phyloP scores from a whole-genome alignment of 30 jellyfish, hydroid and myxozoan genomes.

The Pseudorhiza aurosa region DNA sequence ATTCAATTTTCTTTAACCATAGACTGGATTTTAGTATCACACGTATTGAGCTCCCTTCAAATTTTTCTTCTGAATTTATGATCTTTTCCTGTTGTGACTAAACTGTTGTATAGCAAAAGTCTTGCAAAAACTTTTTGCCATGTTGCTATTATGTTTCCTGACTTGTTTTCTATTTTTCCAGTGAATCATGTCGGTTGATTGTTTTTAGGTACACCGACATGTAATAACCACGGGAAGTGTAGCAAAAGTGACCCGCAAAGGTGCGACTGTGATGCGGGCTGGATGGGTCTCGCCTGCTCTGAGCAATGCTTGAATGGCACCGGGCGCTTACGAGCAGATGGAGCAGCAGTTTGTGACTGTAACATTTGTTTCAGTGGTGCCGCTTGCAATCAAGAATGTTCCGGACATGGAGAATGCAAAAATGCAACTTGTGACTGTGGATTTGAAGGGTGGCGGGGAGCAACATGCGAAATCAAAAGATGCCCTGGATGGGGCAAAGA shows the following conservation, averaged over 20 bases:
- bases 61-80: too few relatives aligned
- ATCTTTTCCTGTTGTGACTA: too few relatives aligned
- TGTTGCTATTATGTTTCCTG: too few relatives aligned
- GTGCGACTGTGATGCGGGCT: slow-evolving; percentile 61
- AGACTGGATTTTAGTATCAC: too few relatives aligned
- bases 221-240: slow-evolving; percentile 64
- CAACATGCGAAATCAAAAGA: slow-evolving; percentile 42
- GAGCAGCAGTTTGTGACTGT: slow-evolving; percentile 69
- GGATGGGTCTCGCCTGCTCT: slow-evolving; percentile 76
- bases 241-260: slow-evolving; percentile 51
- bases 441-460: slow-evolving; percentile 72
- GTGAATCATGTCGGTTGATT: too few relatives aligned
- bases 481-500: slow-evolving; percentile 79
- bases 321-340: slow-evolving; percentile 50
- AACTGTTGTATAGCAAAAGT: too few relatives aligned
- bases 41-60: too few relatives aligned
- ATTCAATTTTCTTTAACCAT: too few relatives aligned
- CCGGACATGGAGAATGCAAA: slow-evolving; percentile 40
- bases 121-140: too few relatives aligned
- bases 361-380: slow-evolving; percentile 48
- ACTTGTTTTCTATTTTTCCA: too few relatives aligned
- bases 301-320: slow-evolving; percentile 57
- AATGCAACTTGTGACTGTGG: slow-evolving; percentile 72
- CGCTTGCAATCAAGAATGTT: slow-evolving; percentile 69
- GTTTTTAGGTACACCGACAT: slow-evolving; percentile 55